Conservation (phyloP, 2,888 invertebrate genomes). For the Clivina fossor region DNA sequence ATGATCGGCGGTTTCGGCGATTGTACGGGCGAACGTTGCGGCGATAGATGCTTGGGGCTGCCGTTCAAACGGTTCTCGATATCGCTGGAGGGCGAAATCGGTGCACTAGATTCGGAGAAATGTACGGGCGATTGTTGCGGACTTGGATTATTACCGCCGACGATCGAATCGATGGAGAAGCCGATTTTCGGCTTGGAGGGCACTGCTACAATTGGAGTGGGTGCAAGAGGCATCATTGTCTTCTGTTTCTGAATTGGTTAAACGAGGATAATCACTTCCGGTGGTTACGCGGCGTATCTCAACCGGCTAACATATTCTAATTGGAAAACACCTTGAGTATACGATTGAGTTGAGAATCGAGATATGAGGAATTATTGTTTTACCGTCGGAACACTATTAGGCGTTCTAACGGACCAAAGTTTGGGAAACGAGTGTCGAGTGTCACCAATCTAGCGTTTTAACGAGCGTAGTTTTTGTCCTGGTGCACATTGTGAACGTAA, state of each 20-base stretch:
- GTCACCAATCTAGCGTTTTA: constrained; percentile 9
- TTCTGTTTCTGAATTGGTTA: constrained; percentile 37
- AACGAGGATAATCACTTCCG: no score
- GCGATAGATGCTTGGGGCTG: constrained; percentile 43
- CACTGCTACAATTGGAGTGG: constrained; percentile 89
- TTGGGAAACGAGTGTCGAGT: no score
- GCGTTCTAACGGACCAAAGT: no score
- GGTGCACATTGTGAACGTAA: constrained; percentile 9
- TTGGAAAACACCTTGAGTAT: no score
- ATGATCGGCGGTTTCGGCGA: constrained; percentile 62
- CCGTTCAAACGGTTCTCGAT: constrained; percentile 49
- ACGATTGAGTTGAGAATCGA: no score
- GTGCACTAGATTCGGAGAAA: constrained; percentile 57
- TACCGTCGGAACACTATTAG: no score
- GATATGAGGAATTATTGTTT: no score
- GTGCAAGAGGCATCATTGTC: constrained; percentile 93
- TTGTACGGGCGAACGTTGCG: constrained; percentile 48
- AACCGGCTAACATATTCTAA: no score
- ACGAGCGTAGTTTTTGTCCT: background rate
- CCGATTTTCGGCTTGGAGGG: constrained; percentile 92
- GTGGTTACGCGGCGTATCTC: no score
- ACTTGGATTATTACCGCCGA: constrained; percentile 63
- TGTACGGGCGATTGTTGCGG: constrained; percentile 56
- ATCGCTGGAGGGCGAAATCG: constrained; percentile 55
- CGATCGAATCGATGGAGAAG: constrained; percentile 93